A percentile compares a stretch with the other conserved stretches of the same genome.
These are phyloP conservation scores for Cephus nigrinus DNA, from an alignment of 2,888 invertebrate genomes.

Conservation along the genomic window DNA sequence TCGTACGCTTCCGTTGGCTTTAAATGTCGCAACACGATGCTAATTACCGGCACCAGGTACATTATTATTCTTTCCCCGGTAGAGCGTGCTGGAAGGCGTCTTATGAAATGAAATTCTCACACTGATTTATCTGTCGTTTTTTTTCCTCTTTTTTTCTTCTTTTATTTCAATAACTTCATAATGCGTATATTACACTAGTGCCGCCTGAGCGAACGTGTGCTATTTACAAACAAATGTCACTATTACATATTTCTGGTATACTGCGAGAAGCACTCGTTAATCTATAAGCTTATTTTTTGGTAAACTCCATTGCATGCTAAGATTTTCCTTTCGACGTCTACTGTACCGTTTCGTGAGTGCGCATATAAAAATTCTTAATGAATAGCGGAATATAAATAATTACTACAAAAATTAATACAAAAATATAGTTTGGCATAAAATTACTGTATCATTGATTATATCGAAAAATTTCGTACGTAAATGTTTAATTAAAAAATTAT, in stretches of 20 bases:
- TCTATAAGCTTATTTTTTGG: not conserved
- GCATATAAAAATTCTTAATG: not conserved
- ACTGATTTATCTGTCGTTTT: slow-evolving; percentile 26
- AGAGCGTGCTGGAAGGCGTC: slow-evolving; percentile 10
- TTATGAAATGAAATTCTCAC: slow-evolving; percentile 62
- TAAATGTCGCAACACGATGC: slow-evolving; percentile 35
- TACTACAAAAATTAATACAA: not conserved
- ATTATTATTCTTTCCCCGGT: slow-evolving; percentile 47
- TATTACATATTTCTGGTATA: not conserved
- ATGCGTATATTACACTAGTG: not conserved
- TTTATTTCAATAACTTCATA: slow-evolving; percentile 7
- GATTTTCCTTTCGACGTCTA: not conserved
- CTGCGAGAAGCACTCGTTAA: not conserved
- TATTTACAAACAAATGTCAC: not conserved
- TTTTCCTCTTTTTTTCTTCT: not conserved
- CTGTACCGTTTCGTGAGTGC: not conserved
- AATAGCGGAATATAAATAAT: not conserved
- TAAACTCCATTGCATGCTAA: not conserved
- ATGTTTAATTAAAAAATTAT: not conserved
- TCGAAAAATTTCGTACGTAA: not conserved
- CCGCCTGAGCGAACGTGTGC: not conserved
- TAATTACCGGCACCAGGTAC: slow-evolving; percentile 55
- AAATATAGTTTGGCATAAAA: not conserved
- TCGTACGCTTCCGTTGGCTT: not conserved
- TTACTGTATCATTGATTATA: not conserved